Percentiles rank a stretch among this genome's conserved stretches.
These are phyloP conservation scores for Megathymus violae DNA, from an alignment of 1,140 invertebrate genomes.

Conservation along the genomic window DNA sequence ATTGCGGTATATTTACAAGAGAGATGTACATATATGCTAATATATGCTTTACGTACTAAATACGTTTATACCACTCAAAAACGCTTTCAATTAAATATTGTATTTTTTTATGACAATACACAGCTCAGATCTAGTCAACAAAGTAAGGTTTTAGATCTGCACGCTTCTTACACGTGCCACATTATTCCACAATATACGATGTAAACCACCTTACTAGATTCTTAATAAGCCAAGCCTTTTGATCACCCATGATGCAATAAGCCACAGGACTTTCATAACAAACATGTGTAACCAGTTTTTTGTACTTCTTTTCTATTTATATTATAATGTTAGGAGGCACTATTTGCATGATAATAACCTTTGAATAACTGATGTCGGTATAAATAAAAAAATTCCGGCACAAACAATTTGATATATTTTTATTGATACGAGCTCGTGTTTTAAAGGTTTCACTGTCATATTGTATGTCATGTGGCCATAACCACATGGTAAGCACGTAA, in stretches of 20 bases:
- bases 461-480: too few species aligned
- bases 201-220: not conserved
- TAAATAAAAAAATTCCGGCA: not conserved
- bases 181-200: not conserved
- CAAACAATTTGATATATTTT: not conserved
- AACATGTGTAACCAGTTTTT: not conserved
- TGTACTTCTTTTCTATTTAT: slow-evolving; percentile 3
- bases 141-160: too few species aligned
- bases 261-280: slow-evolving; percentile 1
- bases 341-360: not conserved
- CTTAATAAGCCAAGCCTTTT: slow-evolving; percentile 1
- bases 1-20: too few species aligned
- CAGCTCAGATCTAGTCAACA: too few species aligned
- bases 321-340: not conserved
- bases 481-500: too few species aligned
- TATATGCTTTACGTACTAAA: too few species aligned
- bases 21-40: too few species aligned
- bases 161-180: not conserved
- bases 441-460: too few species aligned
- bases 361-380: not conserved
- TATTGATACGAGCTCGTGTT: too few species aligned
- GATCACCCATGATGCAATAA: slow-evolving; percentile 14
- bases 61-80: too few species aligned
- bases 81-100: too few species aligned
- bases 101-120: too few species aligned